Base-by-base conservation (phyloP, 1,140 invertebrate genomes). In the Drosophila ogumai region DNA sequence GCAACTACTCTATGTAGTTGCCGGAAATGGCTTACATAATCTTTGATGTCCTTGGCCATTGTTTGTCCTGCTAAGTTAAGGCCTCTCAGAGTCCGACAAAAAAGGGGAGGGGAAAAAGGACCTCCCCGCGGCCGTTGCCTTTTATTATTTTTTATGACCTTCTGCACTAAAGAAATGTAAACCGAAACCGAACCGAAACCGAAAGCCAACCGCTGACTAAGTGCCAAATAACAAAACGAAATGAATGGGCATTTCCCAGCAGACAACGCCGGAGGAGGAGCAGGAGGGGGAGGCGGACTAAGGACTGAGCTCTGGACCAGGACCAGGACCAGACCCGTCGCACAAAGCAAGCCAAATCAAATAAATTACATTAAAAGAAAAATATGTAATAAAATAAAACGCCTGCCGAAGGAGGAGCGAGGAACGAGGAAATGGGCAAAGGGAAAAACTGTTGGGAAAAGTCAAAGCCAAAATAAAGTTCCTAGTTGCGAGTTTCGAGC, bases 301-400 rank as follows among this genome's bases (percentile, higher is more conserved):
- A 50, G 47, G 28, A 50, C 25, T 12, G 17, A 32, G n/a, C n/a
- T 22, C 32, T 0, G 25, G 25, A 28, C 22, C 22, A 22, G 22
- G 22, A 1, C 22, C 22, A 22, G 31, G 49, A 3, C 50, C 49
- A 34, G 31, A 13, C 12, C 50, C 19, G 52, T 38, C 17, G 43
- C 25, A 32, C 44, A 68, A 63, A 56, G 58, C 59, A 58, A 81
- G 60, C 66, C 78, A 77, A 82, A 82, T 82, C 74, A 81, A 82
- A 82, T 82, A 82, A 81, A 82, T 82, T 78, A 82, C 63, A 81
- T 82, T 81, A 81, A 81, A 75, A 65, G 69, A 82, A 82, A 82
- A 71, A 82, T 78, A 81, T 82, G 68, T 78, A 82, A 82, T 81
- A 82, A 81, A 81, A 78, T 81, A 75, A 75, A 81, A 81, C 75